Percentiles rank a stretch among this genome's conserved stretches.
Evolutionary conservation across 2,113 vertebrate genomes (phyloP).

Genomic region (Epinephelus cyanopodus): DNA sequence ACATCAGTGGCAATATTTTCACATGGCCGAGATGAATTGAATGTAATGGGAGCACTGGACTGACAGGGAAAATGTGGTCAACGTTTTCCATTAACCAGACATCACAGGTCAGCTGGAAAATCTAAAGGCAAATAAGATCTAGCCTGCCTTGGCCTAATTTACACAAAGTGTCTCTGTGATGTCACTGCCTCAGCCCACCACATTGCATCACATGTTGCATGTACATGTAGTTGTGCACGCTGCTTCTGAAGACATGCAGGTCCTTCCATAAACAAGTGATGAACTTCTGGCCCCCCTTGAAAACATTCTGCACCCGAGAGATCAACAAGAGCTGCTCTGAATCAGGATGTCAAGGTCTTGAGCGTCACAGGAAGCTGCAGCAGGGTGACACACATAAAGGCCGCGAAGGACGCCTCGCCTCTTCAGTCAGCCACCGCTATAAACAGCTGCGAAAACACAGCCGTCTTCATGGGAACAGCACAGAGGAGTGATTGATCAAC

Average conservation of each 20-base stretch:
- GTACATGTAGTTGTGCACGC: background rate
- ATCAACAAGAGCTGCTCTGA: slow-evolving; percentile 1
- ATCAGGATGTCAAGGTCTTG: slow-evolving; percentile 32
- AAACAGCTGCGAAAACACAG: slow-evolving; percentile 65
- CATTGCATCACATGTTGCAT: background rate
- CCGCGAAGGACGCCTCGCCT: slow-evolving; percentile 39
- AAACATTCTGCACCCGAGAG: slow-evolving; percentile 18
- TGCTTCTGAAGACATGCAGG: slow-evolving; percentile 4
- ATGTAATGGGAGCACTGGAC: background rate
- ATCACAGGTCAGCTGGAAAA: background rate
- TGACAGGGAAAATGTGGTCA: background rate
- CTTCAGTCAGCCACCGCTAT: slow-evolving; percentile 22
- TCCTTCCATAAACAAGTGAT: slow-evolving; percentile 53
- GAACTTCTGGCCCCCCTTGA: background rate
- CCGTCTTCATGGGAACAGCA: slow-evolving; percentile 23
- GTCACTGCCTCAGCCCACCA: slow-evolving; percentile 17
- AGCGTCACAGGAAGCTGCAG: slow-evolving; percentile 74
- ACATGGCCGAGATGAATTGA: too few species aligned
- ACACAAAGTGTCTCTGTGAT: background rate
- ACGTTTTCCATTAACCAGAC: background rate
- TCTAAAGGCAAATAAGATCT: background rate
- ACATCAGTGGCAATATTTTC: background rate
- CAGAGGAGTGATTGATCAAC: slow-evolving; percentile 23
- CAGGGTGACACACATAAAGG: slow-evolving; percentile 49
- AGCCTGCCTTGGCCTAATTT: background rate